These are phyloP conservation scores for Pyrocephalus nanus DNA, from an alignment of 2,797 vertebrate species.

Conservation along the genomic window DNA sequence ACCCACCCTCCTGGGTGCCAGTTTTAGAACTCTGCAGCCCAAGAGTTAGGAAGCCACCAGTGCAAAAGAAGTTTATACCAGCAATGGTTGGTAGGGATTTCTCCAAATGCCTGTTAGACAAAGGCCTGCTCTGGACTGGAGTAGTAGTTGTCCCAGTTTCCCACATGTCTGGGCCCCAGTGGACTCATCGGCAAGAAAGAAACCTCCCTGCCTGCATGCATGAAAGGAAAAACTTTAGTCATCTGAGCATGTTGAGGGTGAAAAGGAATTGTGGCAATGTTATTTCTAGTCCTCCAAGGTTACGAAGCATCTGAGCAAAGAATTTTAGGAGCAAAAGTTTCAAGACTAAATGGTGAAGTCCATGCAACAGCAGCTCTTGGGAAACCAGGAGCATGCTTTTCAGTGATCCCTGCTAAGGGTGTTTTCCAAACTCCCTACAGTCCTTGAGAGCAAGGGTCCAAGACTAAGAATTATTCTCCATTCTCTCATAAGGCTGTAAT, in stretches of 20 bases:
- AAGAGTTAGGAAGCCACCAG: background rate
- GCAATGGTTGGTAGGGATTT: background rate
- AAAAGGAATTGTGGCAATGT: background rate
- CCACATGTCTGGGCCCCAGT: background rate
- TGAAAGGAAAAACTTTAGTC: background rate
- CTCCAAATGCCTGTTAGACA: background rate
- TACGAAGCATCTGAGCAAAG: background rate
- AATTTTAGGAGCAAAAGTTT: background rate
- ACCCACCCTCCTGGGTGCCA: background rate
- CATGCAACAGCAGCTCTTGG: background rate
- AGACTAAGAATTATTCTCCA: background rate
- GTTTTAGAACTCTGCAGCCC: background rate
- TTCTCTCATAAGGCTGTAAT: constrained; percentile 8
- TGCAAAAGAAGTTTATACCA: background rate
- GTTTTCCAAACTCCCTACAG: background rate
- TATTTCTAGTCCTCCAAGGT: background rate
- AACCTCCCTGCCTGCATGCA: background rate
- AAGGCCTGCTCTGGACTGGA: background rate
- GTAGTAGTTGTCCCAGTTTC: background rate
- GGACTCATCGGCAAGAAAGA: background rate
- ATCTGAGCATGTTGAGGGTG: background rate
- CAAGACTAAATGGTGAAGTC: background rate
- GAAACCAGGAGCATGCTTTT: background rate
- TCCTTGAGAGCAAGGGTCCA: background rate
- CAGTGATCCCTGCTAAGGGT: background rate